Percentiles rank a stretch among this genome's conserved stretches.
phyloP scores from a whole-genome alignment of 2,797 vertebrate genomes.

The Agapornis canus region DNA sequence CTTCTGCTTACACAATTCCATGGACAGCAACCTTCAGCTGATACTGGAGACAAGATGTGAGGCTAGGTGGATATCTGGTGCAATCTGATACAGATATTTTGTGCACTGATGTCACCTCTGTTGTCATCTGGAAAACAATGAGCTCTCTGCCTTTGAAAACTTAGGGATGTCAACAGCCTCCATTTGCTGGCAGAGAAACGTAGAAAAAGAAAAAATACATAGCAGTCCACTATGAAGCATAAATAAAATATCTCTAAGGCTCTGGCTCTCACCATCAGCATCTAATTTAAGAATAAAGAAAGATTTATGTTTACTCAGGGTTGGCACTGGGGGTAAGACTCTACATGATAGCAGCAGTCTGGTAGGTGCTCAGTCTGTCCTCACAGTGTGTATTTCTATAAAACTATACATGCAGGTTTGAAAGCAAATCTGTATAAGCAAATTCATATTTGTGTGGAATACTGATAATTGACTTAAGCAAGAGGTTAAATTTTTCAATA shows the following conservation, averaged over 20 bases:
- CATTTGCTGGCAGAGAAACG: not conserved
- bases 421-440: slow-evolving; percentile 6
- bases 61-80: not conserved
- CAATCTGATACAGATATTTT: not conserved
- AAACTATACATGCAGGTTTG: slow-evolving; percentile 5
- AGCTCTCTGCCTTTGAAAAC: not conserved
- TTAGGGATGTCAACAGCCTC: not conserved
- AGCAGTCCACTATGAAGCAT: not conserved
- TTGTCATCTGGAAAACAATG: not conserved
- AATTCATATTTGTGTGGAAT: slow-evolving; percentile 41
- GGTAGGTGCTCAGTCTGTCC: not conserved
- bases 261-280: not conserved
- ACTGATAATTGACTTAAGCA: slow-evolving; percentile 51
- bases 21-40: not conserved
- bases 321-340: not conserved
- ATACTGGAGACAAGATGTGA: not conserved
- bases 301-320: not conserved
- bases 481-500: slow-evolving; percentile 67
- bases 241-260: not conserved
- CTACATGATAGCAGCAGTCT: not conserved
- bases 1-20: not conserved
- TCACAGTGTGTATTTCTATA: not conserved
- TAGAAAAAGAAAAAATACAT: not conserved
- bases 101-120: not conserved
- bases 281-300: not conserved